Conservation (phyloP, 2,113 vertebrate genomes). For the Calcarius ornatus region DNA sequence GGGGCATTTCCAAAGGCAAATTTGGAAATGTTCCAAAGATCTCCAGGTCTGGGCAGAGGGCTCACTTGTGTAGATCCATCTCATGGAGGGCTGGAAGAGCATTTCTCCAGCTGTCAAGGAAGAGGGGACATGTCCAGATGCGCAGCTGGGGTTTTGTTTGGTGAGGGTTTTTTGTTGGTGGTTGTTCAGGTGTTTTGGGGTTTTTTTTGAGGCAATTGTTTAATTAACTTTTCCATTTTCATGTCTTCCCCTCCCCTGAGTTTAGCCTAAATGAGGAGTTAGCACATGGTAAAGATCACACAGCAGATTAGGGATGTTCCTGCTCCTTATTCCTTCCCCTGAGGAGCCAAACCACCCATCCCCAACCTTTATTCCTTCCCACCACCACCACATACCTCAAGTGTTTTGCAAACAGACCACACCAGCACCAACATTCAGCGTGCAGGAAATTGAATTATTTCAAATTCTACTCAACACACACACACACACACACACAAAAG, state of each 20-base stretch:
- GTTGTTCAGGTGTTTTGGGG: background rate
- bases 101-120: background rate
- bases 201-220: background rate
- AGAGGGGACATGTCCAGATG: accelerated
- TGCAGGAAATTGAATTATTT: background rate
- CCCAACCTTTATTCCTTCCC: background rate
- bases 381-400: background rate
- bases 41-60: background rate
- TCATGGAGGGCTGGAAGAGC: background rate
- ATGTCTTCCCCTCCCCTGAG: background rate
- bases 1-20: background rate
- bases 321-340: background rate
- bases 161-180: background rate
- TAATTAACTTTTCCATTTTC: background rate
- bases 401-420: background rate
- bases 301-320: background rate
- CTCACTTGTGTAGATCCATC: accelerated
- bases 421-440: background rate
- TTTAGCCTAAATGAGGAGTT: background rate
- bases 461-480: background rate
- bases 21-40: too few relatives aligned
- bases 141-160: background rate
- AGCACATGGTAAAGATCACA: background rate
- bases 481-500: too few relatives aligned
- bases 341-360: background rate